Percentiles rank a stretch among this genome's conserved stretches.
These are phyloP conservation scores for Enteromius fasciolatus DNA, from an alignment of 2,797 vertebrate species.

Conservation along the genomic window DNA sequence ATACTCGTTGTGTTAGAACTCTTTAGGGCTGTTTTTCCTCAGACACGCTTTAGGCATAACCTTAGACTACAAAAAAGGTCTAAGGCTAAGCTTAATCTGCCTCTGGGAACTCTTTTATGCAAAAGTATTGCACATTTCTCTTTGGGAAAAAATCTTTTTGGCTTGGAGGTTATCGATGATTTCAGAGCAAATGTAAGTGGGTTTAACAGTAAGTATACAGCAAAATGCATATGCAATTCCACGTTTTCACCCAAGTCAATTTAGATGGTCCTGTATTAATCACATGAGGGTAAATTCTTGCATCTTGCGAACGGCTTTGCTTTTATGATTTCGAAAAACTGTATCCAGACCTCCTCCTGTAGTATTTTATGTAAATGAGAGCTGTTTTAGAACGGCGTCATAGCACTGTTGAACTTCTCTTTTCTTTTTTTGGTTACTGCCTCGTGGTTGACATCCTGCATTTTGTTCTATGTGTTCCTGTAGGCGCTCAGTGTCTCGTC, in stretches of 20 bases:
- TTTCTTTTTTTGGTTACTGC: conserved; percentile 10
- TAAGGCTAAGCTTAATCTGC: conserved; percentile 4
- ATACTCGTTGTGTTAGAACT: conserved; percentile 58
- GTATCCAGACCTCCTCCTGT: conserved; percentile 11
- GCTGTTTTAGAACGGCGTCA: conserved; percentile 24
- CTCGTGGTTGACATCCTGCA: conserved; percentile 9
- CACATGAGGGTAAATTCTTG: conserved; percentile 27
- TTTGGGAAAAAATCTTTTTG: conserved; percentile 17
- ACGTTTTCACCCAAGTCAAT: conserved; percentile 41
- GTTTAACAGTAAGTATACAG: conserved; percentile 3
- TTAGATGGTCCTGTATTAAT: not conserved
- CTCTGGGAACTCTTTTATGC: conserved; percentile 46
- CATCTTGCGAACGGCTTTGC: not conserved
- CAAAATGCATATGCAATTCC: conserved; percentile 67
- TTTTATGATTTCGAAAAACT: conserved; percentile 18
- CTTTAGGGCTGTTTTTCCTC: conserved; percentile 42
- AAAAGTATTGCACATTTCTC: conserved; percentile 68
- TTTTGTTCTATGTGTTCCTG: conserved; percentile 3
- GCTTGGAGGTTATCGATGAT: not conserved
- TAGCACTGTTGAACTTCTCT: conserved; percentile 19
- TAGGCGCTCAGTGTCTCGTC: conserved; percentile 23
- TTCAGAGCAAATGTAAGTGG: conserved; percentile 16
- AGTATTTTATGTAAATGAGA: conserved; percentile 19
- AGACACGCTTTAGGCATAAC: conserved; percentile 13
- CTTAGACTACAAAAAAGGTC: not conserved